These are phyloP conservation scores for Oxytorus armatus DNA, from an alignment of 2,888 invertebrate species.

Conservation along the genomic window DNA sequence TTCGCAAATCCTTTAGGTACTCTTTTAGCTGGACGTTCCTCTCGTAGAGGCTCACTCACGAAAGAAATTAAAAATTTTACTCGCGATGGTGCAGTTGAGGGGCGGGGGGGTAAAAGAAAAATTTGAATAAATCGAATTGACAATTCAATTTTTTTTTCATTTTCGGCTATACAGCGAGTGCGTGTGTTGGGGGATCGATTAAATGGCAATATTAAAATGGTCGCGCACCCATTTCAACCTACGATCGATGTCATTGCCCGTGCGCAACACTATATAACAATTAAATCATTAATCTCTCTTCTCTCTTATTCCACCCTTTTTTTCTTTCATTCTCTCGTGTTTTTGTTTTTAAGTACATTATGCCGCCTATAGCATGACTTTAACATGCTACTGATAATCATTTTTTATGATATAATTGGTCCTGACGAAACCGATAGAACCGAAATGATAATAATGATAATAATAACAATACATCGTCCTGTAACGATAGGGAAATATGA, in stretches of 20 bases:
- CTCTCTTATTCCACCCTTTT: constrained; percentile 35
- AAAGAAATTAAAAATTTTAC: constrained; percentile 39
- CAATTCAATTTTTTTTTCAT: background rate
- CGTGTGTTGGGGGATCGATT: constrained; percentile 35
- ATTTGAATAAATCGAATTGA: constrained; percentile 4
- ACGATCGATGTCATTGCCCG: constrained; percentile 73
- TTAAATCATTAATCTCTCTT: constrained; percentile 67
- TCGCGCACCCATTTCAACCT: constrained; percentile 62
- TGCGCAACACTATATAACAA: constrained; percentile 68
- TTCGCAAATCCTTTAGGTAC: constrained; percentile 69
- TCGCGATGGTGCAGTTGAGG: constrained; percentile 11
- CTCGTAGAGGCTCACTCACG: constrained; percentile 56
- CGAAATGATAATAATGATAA: constrained; percentile 67
- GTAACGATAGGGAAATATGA: constrained; percentile 37
- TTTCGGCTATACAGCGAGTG: constrained; percentile 43
- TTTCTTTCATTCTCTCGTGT: constrained; percentile 31
- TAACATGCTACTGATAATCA: constrained; percentile 73
- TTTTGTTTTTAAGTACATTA: constrained; percentile 73
- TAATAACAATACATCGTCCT: constrained; percentile 29
- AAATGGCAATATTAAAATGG: constrained; percentile 51
- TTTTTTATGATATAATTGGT: constrained; percentile 78
- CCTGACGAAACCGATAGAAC: constrained; percentile 78
- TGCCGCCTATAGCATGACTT: constrained; percentile 75
- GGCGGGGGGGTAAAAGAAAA: constrained; percentile 1
- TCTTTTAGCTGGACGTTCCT: constrained; percentile 70